Base-by-base conservation (phyloP, 1,140 invertebrate species). In the Sarcophaga peregrina region DNA sequence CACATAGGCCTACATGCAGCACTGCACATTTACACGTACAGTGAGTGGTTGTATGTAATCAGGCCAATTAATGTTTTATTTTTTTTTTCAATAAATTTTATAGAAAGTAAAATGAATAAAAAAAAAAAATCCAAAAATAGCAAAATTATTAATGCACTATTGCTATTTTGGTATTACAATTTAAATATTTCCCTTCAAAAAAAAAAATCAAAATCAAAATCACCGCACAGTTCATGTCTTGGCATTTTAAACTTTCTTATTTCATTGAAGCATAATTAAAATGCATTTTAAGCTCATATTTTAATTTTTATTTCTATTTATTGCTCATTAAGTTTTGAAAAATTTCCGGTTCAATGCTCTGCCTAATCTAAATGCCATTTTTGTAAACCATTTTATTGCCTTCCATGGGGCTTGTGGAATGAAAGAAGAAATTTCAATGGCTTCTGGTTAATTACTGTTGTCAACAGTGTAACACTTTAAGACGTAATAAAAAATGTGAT, bases 361-460 rank as follows among this genome's bases (percentile, higher is more conserved):
- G 47, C 47, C 48, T 20, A 52, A 78, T 78, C 50, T 50, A 9
- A 47, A 52, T 0, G 4, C 25, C 6, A 78, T n/a, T 20, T 78
- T 78, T 48, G 75, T 78, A 78, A 37, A 78, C 75, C 75, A 20
- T 68, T 78, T 78, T 20, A 37, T 37, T 37, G 4, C 25, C 25
- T 1, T 37, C 25, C 25, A 37, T 37, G 17, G 45, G 37, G 17
- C 20, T 46, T 45, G 0, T 1, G 7, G 25, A 73, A 11, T 37
- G 10, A 74, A 11, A 74, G 11, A 25, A 74, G 8, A 74, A 45
- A 74, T 25, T 10, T 10, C 72, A 74, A 25, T 74, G 5, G 45
- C 13, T 74, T 74, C 9, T 9, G 10, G 62, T 17, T 72, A 72
- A 72, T 72, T 5, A 25, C 52, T 20, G 37, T 72, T 72, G 8